A percentile compares a stretch with the other conserved stretches of the same genome.
These are phyloP conservation scores for Triplophysa dalaica DNA, from an alignment of 2,113 vertebrate species.

Conservation along the genomic window DNA sequence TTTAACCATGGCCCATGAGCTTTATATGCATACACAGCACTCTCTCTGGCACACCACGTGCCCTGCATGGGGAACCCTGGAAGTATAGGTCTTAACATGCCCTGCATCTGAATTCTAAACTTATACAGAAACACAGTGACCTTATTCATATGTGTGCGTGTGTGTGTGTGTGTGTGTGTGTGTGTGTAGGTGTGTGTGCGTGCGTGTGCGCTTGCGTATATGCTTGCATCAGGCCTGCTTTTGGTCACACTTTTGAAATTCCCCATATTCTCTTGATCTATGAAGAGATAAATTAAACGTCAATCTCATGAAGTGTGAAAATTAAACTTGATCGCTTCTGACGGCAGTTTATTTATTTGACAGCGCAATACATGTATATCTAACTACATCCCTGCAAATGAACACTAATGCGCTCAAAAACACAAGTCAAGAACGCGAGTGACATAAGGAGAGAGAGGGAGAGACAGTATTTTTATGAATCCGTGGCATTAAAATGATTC, in stretches of 20 bases:
- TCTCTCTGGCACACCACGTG: conserved; percentile 10
- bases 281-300: conserved; percentile 10
- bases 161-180: too few relatives aligned
- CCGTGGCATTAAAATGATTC: not conserved
- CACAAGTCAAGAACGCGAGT: not conserved
- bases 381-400: not conserved
- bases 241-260: not conserved
- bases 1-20: not conserved
- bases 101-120: conserved; percentile 1
- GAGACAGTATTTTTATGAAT: not conserved
- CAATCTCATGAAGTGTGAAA: conserved; percentile 3
- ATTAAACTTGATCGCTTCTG: conserved; percentile 17
- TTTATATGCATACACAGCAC: not conserved
- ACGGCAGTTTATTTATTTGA: conserved; percentile 26
- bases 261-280: conserved; percentile 7
- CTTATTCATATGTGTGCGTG: not conserved
- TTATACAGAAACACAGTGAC: not conserved
- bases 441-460: not conserved
- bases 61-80: not conserved
- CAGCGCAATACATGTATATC: not conserved
- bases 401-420: not conserved
- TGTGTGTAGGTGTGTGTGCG: not conserved
- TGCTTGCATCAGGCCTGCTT: not conserved
- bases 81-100: not conserved
- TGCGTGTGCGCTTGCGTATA: not conserved